These are phyloP conservation scores for Drosophila antonietae DNA, from an alignment of 2,888 invertebrate genomes.

Conservation along the genomic window DNA sequence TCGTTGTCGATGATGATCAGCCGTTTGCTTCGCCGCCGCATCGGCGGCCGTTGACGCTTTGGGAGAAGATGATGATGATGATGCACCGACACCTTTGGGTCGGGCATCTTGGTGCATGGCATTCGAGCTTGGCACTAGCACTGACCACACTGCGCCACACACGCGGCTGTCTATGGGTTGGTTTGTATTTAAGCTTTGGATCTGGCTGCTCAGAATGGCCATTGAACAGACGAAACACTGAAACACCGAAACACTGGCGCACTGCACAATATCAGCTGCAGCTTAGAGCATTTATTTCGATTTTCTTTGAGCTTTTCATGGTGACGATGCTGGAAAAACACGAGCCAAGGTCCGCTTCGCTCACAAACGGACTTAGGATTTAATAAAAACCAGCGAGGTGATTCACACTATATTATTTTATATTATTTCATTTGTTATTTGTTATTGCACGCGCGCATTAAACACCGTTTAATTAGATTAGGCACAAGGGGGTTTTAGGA, in stretches of 20 bases:
- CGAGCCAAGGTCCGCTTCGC: slow-evolving; percentile 12
- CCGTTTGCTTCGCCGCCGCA: slow-evolving; percentile 32
- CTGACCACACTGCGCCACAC: slow-evolving; percentile 34
- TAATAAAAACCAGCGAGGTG: slow-evolving; percentile 1
- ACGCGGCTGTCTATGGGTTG: slow-evolving; percentile 29
- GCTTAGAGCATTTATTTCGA: slow-evolving; percentile 5
- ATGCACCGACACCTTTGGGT: slow-evolving; percentile 61
- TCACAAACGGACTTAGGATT: slow-evolving; percentile 28
- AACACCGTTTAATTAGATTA: slow-evolving; percentile 7
- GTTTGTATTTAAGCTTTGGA: slow-evolving; percentile 35
- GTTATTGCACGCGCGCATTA: neutral
- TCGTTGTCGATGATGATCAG: slow-evolving; percentile 11
- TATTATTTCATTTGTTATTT: neutral
- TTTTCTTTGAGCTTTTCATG: slow-evolving; percentile 11
- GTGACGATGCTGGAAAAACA: slow-evolving; percentile 20
- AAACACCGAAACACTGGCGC: neutral
- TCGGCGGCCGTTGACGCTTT: slow-evolving; percentile 51
- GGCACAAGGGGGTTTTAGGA: neutral
- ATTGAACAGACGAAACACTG: slow-evolving; percentile 25
- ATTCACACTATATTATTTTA: slow-evolving; percentile 19
- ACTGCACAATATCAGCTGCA: slow-evolving; percentile 22
- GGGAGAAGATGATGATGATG: slow-evolving; percentile 9
- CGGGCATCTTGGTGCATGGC: slow-evolving; percentile 78
- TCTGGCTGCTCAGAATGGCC: slow-evolving; percentile 56
- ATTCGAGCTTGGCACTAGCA: slow-evolving; percentile 49